phyloP scores from a whole-genome alignment of 1,140 invertebrate species.

The Zaprionus africanus region DNA sequence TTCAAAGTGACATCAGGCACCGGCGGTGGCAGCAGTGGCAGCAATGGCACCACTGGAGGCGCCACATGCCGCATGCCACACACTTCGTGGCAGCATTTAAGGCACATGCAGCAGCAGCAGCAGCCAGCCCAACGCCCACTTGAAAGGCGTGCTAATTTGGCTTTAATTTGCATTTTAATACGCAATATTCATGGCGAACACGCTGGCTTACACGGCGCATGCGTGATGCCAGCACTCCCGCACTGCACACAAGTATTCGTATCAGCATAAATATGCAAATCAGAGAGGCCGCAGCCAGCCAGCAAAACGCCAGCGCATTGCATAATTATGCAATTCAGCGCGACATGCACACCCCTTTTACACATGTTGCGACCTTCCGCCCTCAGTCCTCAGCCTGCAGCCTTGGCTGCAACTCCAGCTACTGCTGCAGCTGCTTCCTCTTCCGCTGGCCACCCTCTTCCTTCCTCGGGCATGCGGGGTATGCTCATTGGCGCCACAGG shows the following conservation, averaged over 20 bases:
- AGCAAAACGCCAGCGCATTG: slow-evolving; percentile 56
- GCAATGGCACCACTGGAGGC: neutral
- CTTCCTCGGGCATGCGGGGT: neutral
- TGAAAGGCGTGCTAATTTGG: slow-evolving; percentile 68
- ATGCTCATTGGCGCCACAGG: neutral
- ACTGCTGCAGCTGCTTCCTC: neutral
- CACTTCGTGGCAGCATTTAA: neutral
- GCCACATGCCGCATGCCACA: neutral
- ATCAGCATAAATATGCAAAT: slow-evolving; percentile 77
- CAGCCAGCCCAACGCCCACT: slow-evolving; percentile 21
- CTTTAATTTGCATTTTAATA: slow-evolving; percentile 80
- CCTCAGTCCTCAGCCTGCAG: neutral
- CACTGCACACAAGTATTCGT: neutral
- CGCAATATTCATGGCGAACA: slow-evolving; percentile 64
- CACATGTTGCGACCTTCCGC: slow-evolving; percentile 41
- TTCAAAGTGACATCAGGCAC: slow-evolving; percentile 33
- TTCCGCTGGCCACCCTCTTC: neutral
- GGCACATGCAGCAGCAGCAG: neutral
- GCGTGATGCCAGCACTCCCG: slow-evolving; percentile 47
- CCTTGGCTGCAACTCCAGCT: slow-evolving; percentile 13
- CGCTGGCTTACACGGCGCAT: slow-evolving; percentile 53
- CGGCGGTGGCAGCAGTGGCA: no score
- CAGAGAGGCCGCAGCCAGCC: slow-evolving; percentile 39
- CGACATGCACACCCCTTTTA: slow-evolving; percentile 15
- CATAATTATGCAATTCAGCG: slow-evolving; percentile 41